A percentile compares a stretch with the other conserved stretches of the same genome.
These are phyloP conservation scores for cattle (Bos taurus) DNA, from an alignment of 2,113 vertebrate genomes.

Conservation along the genomic window DNA sequence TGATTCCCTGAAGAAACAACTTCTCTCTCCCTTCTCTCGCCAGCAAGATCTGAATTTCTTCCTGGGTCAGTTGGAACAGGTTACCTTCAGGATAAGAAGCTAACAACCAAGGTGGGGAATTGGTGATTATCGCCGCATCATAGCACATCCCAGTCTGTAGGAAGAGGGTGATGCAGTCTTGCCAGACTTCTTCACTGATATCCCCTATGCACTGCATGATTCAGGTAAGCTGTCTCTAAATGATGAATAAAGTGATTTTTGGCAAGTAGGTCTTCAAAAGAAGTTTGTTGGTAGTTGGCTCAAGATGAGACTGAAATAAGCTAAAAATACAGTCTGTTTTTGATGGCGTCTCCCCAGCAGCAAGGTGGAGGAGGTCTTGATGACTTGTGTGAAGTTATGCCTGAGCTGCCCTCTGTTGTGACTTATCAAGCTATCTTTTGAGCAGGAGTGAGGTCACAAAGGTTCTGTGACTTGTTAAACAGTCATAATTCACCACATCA, in stretches of 20 bases:
- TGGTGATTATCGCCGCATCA: conserved; percentile 52
- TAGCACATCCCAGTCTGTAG: conserved; percentile 1
- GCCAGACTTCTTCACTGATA: conserved; percentile 39
- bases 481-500: conserved; percentile 37
- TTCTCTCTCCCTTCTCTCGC: conserved; percentile 34
- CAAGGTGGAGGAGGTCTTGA: background rate
- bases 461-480: conserved; percentile 24
- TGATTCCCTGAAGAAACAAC: conserved; percentile 61
- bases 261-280: background rate
- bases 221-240: background rate
- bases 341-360: background rate
- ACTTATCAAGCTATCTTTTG: background rate
- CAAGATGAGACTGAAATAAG: background rate
- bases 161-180: conserved; percentile 29
- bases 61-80: conserved; percentile 36
- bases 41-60: conserved; percentile 66
- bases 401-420: background rate
- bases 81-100: conserved; percentile 43
- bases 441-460: conserved; percentile 42
- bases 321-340: background rate
- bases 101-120: conserved; percentile 48
- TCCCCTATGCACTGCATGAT: conserved; percentile 7
- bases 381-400: background rate
- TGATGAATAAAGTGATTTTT: background rate
- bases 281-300: background rate